Percentiles rank a stretch among this genome's conserved stretches.
Evolutionary conservation across 2,888 invertebrate species (phyloP).

Genomic region (Leptopilina myrica): DNA sequence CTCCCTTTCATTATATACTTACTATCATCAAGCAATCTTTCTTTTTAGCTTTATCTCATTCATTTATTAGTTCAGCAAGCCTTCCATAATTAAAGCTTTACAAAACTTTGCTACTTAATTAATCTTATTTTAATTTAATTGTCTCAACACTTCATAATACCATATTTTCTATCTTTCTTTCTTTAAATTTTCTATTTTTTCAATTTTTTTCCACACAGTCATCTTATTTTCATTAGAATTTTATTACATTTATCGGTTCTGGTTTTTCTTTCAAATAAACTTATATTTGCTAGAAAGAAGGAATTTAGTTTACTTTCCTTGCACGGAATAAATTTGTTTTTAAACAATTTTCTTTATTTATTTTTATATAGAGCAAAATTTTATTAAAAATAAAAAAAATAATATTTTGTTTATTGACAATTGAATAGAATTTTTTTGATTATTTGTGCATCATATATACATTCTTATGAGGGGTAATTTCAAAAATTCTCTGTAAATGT

Average conservation of each 20-base stretch:
- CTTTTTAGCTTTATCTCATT: conserved; percentile 20
- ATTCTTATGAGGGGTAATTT: no score
- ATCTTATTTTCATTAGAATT: not conserved
- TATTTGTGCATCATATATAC: no score
- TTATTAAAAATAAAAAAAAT: no score
- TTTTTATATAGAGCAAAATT: no score
- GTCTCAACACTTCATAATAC: not conserved
- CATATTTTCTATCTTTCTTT: not conserved
- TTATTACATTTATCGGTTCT: not conserved
- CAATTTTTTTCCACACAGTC: not conserved
- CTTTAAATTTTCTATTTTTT: not conserved
- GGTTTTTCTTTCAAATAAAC: no score
- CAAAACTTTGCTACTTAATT: conserved; percentile 1
- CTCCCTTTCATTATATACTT: conserved; percentile 2
- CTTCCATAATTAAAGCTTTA: not conserved
- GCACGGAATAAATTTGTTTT: no score
- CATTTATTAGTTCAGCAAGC: not conserved
- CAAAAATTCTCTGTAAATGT: not conserved
- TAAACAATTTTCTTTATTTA: no score
- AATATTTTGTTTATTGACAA: no score
- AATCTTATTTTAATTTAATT: conserved; percentile 11
- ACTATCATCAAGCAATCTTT: conserved; percentile 31
- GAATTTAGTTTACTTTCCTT: no score
- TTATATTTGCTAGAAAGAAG: no score
- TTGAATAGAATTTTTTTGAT: no score